Evolutionary conservation across 2,888 invertebrate genomes (phyloP), one percentile per base, ranked within the genome.

Genomic region (Eubasilissa splendida): DNA sequence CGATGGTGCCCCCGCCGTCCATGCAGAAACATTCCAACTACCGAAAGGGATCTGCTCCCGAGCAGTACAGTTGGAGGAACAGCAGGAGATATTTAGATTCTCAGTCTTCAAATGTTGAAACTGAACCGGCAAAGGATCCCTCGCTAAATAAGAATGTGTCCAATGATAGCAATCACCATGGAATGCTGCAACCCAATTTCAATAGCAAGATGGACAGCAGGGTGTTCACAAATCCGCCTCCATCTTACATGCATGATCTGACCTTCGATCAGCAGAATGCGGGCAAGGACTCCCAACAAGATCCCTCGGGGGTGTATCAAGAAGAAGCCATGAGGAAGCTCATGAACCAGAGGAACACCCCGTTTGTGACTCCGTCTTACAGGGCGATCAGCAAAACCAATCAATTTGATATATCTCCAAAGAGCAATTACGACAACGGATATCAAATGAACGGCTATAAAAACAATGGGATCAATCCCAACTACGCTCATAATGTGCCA

Each of bases 111-210:
- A 83, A 83, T 58, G 70, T 80, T 10, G 83, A 83, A 31, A 80
- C 80, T 52, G 83, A 83, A 12, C 73, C 81, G 4, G 68, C 63
- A 12, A 83, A 76, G 54, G 81, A 82, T 52, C 63, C 80, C n/a
- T 14, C 66, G 31, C 70, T 80, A n/a, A 76, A 78, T 53, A 78
- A 76, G 5, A 82, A 80, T 63, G 31, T 70, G 50, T 14, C 60
- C 10, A 31, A 50, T 12, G 50, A 42, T 4, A 42, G 50, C 50
- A 50, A 68, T 52, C 68, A 68, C 1, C 68, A 50, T n/a, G 33
- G 22, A 10, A 52, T 59, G 12, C 9, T 59, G 58, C 42, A 14
- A 42, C 59, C 9, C 42, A 60, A 79, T 70, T 63, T n/a, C 50
- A 31, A 80, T 76, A 79, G 80, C 52, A 82, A 82, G 56, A n/a